Conservation (phyloP, 2,888 invertebrate genomes). For the Caenorhabditis zanzibari region DNA sequence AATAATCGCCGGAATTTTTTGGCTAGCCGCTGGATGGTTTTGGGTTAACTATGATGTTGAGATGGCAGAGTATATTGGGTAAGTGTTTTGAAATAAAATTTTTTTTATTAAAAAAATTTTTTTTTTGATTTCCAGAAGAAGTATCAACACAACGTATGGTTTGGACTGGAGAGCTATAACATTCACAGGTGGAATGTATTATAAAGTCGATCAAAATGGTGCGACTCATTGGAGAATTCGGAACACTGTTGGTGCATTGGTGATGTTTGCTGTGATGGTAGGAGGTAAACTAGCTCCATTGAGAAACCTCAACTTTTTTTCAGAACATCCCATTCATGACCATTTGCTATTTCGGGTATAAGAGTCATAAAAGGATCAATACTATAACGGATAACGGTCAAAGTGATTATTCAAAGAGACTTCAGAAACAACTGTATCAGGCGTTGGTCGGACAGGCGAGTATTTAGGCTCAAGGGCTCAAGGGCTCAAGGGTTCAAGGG, state of each 20-base stretch:
- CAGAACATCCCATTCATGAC: conserved; percentile 1
- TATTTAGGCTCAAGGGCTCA: not conserved
- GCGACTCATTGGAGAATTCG: not conserved
- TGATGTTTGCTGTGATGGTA: not conserved
- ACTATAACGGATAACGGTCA: not conserved
- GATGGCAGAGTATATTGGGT: conserved; percentile 1
- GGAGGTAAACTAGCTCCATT: not conserved
- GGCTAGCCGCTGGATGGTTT: conserved; percentile 8
- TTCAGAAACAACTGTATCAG: conserved; percentile 7
- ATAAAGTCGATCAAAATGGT: not conserved
- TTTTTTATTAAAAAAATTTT: not conserved
- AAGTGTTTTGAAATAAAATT: not conserved
- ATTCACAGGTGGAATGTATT: conserved; percentile 13
- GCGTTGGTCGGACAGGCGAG: conserved; percentile 8
- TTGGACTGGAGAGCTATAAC: not conserved
- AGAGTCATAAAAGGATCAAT: not conserved
- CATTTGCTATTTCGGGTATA: conserved; percentile 14
- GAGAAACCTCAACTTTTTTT: not conserved
- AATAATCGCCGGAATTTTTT: not conserved
- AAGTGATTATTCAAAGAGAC: conserved; percentile 7
- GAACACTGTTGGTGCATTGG: not conserved
- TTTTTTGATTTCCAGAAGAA: not conserved
- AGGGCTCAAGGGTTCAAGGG: too few relatives aligned
- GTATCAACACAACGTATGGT: conserved; percentile 1
- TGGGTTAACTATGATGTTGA: conserved; percentile 2